These are phyloP conservation scores for Wasmannia auropunctata DNA, from an alignment of 1,140 invertebrate species.

Conservation along the genomic window DNA sequence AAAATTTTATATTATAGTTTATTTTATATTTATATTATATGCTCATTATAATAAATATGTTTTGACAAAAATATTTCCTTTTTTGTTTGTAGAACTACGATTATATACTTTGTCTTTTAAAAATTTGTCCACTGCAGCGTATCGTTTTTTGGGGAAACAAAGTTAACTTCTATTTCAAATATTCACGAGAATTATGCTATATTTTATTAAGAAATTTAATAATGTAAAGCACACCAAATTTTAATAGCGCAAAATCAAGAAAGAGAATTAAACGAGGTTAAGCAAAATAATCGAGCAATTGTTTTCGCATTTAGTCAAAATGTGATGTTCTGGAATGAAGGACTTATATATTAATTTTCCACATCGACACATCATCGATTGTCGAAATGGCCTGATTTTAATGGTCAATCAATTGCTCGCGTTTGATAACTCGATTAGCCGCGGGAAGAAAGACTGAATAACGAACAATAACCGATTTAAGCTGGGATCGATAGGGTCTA, in stretches of 20 bases:
- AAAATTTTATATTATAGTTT: background rate
- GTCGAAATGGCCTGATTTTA: conserved; percentile 58
- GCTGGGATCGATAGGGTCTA: conserved; percentile 74
- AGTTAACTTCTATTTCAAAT: background rate
- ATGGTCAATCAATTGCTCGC: conserved; percentile 74
- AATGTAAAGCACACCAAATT: no score
- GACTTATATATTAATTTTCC: conserved; percentile 48
- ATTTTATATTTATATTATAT: no score
- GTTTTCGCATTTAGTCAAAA: background rate
- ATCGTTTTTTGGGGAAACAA: background rate
- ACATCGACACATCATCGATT: conserved; percentile 19
- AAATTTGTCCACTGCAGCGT: no score
- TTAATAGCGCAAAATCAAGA: background rate
- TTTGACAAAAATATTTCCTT: background rate
- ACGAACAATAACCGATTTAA: conserved; percentile 77
- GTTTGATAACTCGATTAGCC: conserved; percentile 77
- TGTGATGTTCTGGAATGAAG: background rate
- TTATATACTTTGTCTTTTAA: background rate
- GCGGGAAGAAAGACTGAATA: conserved; percentile 54
- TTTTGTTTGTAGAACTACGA: background rate
- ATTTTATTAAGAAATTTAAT: no score
- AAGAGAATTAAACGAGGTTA: background rate
- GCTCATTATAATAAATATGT: background rate
- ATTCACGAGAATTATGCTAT: no score
- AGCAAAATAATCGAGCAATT: background rate